phyloP scores from a whole-genome alignment of 2,888 invertebrate genomes.

The Chloroclystis v-ata region DNA sequence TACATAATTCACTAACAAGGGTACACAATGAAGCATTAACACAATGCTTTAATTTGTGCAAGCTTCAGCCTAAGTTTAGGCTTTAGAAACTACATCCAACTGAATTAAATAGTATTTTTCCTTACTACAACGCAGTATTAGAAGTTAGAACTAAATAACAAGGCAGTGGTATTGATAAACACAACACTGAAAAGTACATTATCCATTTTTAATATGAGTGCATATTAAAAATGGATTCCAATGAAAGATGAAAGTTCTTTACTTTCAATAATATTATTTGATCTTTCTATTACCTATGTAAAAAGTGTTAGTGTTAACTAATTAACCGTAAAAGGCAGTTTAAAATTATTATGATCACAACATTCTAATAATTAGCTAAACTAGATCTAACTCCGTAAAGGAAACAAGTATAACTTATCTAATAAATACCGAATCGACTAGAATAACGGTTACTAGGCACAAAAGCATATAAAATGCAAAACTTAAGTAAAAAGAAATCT shows the following conservation, averaged over 20 bases:
- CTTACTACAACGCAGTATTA: constrained; percentile 18
- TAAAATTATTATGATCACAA: constrained; percentile 8
- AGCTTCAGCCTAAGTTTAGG: constrained; percentile 21
- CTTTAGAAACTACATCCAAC: constrained; percentile 13
- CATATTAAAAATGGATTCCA: no score
- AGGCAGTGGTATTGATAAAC: constrained; percentile 42
- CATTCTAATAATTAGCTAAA: constrained; percentile 28
- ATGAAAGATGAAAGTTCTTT: no score
- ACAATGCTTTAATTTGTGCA: constrained; percentile 39
- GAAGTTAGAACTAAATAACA: constrained; percentile 33
- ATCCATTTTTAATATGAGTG: constrained; percentile 15
- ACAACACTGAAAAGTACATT: constrained; percentile 37
- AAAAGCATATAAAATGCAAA: constrained; percentile 51
- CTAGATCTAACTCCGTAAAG: constrained; percentile 23
- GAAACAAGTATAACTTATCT: constrained; percentile 18
- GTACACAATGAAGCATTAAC: constrained; percentile 19
- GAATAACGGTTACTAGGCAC: constrained; percentile 45
- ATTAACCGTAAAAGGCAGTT: not conserved
- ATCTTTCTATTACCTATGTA: no score
- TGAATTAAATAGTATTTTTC: constrained; percentile 19
- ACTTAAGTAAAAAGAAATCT: constrained; percentile 35
- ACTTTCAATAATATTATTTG: no score
- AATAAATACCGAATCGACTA: constrained; percentile 39
- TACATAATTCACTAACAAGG: constrained; percentile 42
- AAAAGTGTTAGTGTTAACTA: not conserved